Evolutionary conservation across 2,113 vertebrate genomes (phyloP), one percentile per base, ranked within the genome.

Genomic region (Myotis brandtii): DNA sequence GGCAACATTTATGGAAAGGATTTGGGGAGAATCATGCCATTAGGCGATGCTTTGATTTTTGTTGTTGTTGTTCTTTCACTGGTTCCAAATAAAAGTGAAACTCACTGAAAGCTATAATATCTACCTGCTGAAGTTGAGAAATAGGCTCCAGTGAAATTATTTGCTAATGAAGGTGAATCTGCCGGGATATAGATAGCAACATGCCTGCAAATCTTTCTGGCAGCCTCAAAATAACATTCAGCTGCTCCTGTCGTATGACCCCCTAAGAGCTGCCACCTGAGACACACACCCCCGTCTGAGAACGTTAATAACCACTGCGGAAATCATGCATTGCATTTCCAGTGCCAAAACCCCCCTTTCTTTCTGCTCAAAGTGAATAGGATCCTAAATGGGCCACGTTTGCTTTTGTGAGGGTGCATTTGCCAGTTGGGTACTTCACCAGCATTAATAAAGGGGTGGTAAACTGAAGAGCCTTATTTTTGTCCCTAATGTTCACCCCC

Each of bases 401-500:
- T 97, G 96, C 93, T 0, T 8, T 94, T 96, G 94, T 97, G 96
- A 94, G 96, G 97, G 96, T 86, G 83, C 73, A 96, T 96, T 98
- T 97, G 93, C 96, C 97, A 97, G 93, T 93, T 77, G 69, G 97
- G 97, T 95, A 95, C 97, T 96, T 97, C 93, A 96, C 59, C 90
- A 86, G 97, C 94, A 92, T 96, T 98, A 97, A 98, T 98, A 97
- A 96, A 91, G 95, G 82, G 87, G 83, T 95, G 91, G 93, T 86
- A 95, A 96, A 97, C 97, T 97, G 87, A 98, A 98, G 97, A 97
- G 97, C 76, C 98, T 98, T 98, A 98, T 98, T 98, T 98, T 98
- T 97, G 97, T 98, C 97, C 98, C 97, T 95, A 97, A 92, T 0
- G 9, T 96, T 98, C 98, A 98, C 97, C 98, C 98, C 97, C 92